These are phyloP conservation scores for Ctena decussata DNA, from an alignment of 2,888 invertebrate genomes.

Conservation along the genomic window DNA sequence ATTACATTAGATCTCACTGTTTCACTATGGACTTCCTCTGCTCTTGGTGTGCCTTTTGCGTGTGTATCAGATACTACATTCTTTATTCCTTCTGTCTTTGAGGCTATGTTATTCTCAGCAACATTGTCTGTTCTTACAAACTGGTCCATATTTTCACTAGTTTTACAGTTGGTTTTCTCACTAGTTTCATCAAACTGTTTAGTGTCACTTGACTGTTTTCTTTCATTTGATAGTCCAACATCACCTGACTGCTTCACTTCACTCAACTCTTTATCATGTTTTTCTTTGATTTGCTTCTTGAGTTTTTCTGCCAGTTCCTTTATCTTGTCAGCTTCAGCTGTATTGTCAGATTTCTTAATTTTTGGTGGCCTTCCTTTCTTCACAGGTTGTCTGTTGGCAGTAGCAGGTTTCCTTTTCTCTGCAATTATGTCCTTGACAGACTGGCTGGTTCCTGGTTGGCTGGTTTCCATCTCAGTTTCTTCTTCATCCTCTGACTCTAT, in stretches of 20 bases:
- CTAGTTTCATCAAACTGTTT: no score
- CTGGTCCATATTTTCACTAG: no score
- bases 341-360: conserved; percentile 1
- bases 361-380: not conserved
- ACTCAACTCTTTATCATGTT: not conserved
- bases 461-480: not conserved
- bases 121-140: not conserved
- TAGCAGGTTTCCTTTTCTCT: not conserved
- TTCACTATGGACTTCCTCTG: not conserved
- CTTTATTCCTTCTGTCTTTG: not conserved
- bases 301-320: conserved; percentile 53
- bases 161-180: no score
- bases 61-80: not conserved
- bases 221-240: not conserved
- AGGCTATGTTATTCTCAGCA: not conserved
- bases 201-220: not conserved
- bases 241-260: not conserved
- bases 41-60: not conserved
- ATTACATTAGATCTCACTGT: not conserved
- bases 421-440: not conserved
- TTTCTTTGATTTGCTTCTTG: conserved; percentile 51
- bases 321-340: conserved; percentile 46
- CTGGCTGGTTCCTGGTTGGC: not conserved
- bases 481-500: conserved; percentile 22
- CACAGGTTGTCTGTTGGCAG: not conserved